A percentile compares a stretch with the other conserved stretches of the same genome.
These are phyloP conservation scores for Rhagoletis pomonella DNA, from an alignment of 1,140 invertebrate genomes.

Conservation along the genomic window DNA sequence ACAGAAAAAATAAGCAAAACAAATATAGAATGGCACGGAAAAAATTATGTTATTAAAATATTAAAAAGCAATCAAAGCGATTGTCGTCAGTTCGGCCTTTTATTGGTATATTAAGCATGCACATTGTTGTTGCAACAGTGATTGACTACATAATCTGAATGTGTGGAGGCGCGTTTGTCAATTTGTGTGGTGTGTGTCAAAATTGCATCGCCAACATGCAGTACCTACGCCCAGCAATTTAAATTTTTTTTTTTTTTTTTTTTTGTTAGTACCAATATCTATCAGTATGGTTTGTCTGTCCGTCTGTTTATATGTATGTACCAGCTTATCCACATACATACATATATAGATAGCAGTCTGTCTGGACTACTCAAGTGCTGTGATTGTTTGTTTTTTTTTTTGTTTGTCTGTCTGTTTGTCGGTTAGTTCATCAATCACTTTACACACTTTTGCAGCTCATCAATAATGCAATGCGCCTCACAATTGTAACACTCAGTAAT, in stretches of 20 bases:
- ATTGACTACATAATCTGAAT: conserved; percentile 16
- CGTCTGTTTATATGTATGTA: not conserved
- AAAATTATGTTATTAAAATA: conserved; percentile 52
- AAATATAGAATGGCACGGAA: conserved; percentile 37
- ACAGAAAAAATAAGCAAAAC: conserved; percentile 1
- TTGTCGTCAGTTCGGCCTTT: conserved; percentile 5
- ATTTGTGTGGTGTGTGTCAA: not conserved
- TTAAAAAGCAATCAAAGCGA: conserved; percentile 37
- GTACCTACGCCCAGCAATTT: not conserved
- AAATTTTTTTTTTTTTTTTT: not conserved
- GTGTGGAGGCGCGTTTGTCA: not conserved
- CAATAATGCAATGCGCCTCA: conserved; percentile 47
- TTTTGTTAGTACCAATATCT: not conserved
- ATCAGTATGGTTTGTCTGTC: not conserved
- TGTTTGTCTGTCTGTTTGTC: not conserved
- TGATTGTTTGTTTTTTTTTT: not conserved
- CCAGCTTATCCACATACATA: not conserved
- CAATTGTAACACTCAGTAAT: conserved; percentile 52
- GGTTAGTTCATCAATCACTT: conserved; percentile 47
- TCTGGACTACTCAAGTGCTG: not conserved
- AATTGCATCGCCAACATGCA: not conserved
- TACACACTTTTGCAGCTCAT: conserved; percentile 50
- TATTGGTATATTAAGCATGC: conserved; percentile 34
- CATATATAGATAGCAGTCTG: not conserved
- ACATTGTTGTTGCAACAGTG: conserved; percentile 7